phyloP scores from a whole-genome alignment of 1,140 invertebrate genomes.

The Drosophila funebris region DNA sequence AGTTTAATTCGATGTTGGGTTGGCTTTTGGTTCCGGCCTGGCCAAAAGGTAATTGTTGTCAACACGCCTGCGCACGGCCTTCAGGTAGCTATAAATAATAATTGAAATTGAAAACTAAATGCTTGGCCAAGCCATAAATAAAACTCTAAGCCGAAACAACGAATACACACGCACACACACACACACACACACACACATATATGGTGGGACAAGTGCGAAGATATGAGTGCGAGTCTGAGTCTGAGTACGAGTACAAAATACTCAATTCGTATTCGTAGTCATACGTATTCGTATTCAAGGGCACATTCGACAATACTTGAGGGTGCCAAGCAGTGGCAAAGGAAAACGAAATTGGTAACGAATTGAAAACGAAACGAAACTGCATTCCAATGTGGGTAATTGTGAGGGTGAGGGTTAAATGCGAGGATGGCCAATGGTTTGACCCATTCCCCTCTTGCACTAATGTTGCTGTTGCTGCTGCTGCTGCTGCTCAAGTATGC shows the following conservation, averaged over 20 bases:
- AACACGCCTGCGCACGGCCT: conserved; percentile 39
- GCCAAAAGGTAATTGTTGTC: conserved; percentile 39
- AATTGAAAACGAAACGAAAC: conserved; percentile 1
- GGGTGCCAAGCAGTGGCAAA: background rate
- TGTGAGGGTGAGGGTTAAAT: conserved; percentile 12
- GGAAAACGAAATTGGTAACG: conserved; percentile 19
- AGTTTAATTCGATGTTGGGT: background rate
- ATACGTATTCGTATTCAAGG: conserved; percentile 25
- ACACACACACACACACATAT: background rate
- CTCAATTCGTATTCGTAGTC: conserved; percentile 16
- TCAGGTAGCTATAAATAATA: conserved; percentile 32
- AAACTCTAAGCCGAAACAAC: conserved; percentile 7
- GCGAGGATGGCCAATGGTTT: conserved; percentile 16
- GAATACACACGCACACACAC: background rate
- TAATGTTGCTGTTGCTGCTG: conserved; percentile 9
- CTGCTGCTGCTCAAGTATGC: conserved; percentile 53
- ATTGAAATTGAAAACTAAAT: conserved; percentile 45
- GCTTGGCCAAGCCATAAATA: conserved; percentile 24
- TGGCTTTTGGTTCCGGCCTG: conserved; percentile 1
- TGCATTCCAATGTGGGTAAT: conserved; percentile 35
- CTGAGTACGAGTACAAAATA: conserved; percentile 23
- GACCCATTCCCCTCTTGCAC: background rate
- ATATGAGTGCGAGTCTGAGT: background rate
- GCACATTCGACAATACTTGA: conserved; percentile 21
- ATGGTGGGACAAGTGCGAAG: background rate